These are phyloP conservation scores for Campoplex capitator DNA, from an alignment of 2,888 invertebrate genomes.

Conservation along the genomic window DNA sequence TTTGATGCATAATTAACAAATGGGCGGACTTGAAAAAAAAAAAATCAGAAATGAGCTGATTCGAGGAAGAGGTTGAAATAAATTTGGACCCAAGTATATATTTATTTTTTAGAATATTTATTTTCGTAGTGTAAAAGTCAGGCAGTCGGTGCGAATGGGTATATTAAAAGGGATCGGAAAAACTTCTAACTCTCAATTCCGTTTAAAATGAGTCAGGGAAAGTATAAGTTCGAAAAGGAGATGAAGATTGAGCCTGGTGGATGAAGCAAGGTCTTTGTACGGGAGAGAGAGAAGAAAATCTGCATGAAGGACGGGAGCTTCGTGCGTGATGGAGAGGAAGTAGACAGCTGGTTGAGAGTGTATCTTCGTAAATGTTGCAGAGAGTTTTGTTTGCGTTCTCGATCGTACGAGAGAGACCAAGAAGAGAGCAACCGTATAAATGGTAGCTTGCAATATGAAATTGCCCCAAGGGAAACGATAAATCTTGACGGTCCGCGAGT, in stretches of 20 bases:
- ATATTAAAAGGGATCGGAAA: not conserved
- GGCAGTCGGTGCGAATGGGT: not conserved
- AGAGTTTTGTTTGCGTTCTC: constrained; percentile 5
- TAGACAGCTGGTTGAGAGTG: constrained; percentile 20
- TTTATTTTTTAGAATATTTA: not conserved
- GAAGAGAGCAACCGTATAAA: constrained; percentile 27
- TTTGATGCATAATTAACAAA: too few species aligned
- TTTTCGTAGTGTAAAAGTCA: not conserved
- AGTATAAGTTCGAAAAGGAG: not conserved
- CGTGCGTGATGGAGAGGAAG: constrained; percentile 13
- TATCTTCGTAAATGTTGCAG: not conserved
- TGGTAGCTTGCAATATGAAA: constrained; percentile 27
- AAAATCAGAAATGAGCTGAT: not conserved
- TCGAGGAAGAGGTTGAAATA: not conserved
- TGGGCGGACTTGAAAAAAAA: not conserved
- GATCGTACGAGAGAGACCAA: constrained; percentile 17
- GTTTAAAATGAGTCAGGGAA: not conserved
- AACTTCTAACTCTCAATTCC: not conserved
- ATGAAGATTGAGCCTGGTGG: not conserved
- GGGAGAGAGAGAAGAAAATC: constrained; percentile 30
- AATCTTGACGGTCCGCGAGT: constrained; percentile 29
- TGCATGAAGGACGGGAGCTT: constrained; percentile 43
- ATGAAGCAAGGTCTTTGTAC: constrained; percentile 16
- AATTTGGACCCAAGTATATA: not conserved
- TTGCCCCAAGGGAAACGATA: constrained; percentile 47